Evolutionary conservation across 2,113 vertebrate genomes (phyloP).

Genomic region (Menidia beryllina): DNA sequence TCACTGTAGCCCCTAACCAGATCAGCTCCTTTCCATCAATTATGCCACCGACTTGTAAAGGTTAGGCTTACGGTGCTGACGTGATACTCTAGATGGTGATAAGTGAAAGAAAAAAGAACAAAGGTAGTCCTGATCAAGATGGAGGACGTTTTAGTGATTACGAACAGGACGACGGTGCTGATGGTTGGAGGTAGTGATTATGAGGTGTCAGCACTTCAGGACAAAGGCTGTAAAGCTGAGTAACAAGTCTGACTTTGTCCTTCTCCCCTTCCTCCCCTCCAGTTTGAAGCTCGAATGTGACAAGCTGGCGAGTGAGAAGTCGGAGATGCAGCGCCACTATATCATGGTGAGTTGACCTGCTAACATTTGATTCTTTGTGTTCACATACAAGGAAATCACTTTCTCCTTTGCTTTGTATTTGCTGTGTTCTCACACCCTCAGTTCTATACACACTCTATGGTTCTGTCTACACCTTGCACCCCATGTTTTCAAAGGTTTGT

Average conservation of each 20-base stretch:
- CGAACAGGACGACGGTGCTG: conserved; percentile 46
- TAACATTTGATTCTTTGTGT: neutral
- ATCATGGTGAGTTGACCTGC: conserved; percentile 89
- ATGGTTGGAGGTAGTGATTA: conserved; percentile 56
- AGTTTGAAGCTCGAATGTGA: conserved; percentile 95
- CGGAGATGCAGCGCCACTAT: conserved; percentile 97
- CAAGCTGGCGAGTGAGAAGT: conserved; percentile 97
- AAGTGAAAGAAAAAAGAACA: conserved; percentile 22
- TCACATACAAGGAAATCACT: too few relatives aligned
- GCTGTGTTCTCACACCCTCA: too few relatives aligned
- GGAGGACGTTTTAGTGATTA: conserved; percentile 45
- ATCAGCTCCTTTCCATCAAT: conserved; percentile 44
- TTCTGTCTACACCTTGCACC: too few relatives aligned
- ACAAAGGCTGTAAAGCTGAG: conserved; percentile 41
- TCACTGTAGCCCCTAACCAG: conserved; percentile 18
- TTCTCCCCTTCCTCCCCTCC: conserved; percentile 31
- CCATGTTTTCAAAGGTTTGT: too few relatives aligned
- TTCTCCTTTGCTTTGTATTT: too few relatives aligned
- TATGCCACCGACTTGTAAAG: conserved; percentile 3
- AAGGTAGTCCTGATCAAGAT: conserved; percentile 22
- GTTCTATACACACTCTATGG: too few relatives aligned
- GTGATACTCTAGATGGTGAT: conserved; percentile 34
- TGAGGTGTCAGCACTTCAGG: conserved; percentile 65
- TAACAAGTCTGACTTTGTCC: conserved; percentile 55
- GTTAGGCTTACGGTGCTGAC: conserved; percentile 16